phyloP scores from a whole-genome alignment of 2,797 vertebrate genomes.

The Gadopsis bispinosus region DNA sequence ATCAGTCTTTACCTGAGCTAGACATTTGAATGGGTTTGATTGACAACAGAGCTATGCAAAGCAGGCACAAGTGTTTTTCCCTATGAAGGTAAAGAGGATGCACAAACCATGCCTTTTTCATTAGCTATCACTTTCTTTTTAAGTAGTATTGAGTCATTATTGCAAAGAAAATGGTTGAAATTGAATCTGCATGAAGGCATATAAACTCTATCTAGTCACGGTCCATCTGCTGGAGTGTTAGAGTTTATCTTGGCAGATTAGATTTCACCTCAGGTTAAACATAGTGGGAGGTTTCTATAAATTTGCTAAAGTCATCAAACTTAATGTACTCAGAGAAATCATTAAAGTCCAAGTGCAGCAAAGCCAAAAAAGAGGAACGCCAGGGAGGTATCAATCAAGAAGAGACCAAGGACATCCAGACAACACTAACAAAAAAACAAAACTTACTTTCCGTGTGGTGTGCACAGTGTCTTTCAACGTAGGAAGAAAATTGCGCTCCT shows the following conservation, averaged over 20 bases:
- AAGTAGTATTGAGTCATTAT: conserved; percentile 61
- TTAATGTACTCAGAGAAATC: conserved; percentile 15
- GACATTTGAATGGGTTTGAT: conserved; percentile 77
- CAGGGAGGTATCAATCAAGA: neutral
- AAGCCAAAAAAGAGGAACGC: conserved; percentile 3
- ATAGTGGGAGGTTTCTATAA: conserved; percentile 15
- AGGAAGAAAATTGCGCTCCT: conserved; percentile 1
- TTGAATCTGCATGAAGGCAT: conserved; percentile 34
- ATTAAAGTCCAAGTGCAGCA: neutral
- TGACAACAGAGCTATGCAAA: conserved; percentile 76
- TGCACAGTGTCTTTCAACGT: neutral
- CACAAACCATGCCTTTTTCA: conserved; percentile 44
- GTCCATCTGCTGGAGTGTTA: neutral
- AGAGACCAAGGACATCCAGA: neutral
- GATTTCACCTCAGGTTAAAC: conserved; percentile 15
- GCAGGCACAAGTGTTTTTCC: conserved; percentile 51
- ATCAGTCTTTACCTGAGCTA: conserved; percentile 76
- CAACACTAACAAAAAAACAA: neutral
- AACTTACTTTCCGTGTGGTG: neutral
- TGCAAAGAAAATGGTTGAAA: conserved; percentile 45
- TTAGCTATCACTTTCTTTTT: conserved; percentile 48
- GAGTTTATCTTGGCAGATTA: conserved; percentile 30
- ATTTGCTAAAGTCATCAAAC: conserved; percentile 31
- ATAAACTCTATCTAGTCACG: conserved; percentile 4
- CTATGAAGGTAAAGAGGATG: conserved; percentile 28